phyloP scores from a whole-genome alignment of 2,113 vertebrate species.

The Silurus asotus region DNA sequence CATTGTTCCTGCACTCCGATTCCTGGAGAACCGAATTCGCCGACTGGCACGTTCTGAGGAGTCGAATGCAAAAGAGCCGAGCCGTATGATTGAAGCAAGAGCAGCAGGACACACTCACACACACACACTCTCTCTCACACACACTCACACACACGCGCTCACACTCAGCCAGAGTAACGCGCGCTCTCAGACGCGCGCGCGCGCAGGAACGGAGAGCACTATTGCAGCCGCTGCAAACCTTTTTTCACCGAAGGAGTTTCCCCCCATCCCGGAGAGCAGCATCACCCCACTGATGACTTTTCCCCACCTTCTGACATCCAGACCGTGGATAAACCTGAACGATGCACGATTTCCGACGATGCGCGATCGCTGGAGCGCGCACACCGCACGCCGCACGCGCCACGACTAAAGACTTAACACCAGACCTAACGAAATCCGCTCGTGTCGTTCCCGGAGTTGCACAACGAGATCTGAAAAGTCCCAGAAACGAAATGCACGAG shows the following conservation, averaged over 20 bases:
- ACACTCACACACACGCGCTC: too few species aligned
- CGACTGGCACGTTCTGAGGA: neutral
- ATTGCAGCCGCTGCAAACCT: conserved; percentile 14
- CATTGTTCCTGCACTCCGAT: neutral
- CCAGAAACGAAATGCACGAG: neutral
- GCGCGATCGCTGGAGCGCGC: neutral
- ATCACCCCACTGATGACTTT: neutral
- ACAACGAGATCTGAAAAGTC: neutral
- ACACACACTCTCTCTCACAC: neutral
- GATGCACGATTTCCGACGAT: conserved; percentile 1
- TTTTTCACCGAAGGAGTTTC: neutral
- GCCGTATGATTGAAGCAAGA: neutral
- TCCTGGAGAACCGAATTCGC: neutral
- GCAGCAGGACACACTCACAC: neutral
- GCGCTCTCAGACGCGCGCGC: neutral
- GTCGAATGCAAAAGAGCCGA: neutral
- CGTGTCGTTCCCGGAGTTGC: neutral
- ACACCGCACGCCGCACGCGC: neutral
- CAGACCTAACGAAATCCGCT: neutral
- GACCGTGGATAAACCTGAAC: neutral
- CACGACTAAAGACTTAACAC: neutral
- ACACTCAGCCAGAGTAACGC: neutral
- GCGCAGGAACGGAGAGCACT: conserved; percentile 14
- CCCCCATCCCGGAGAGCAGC: neutral
- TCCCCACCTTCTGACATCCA: neutral